Base-by-base conservation (phyloP, 1,140 invertebrate genomes). In the Bradysia coprophila region DNA sequence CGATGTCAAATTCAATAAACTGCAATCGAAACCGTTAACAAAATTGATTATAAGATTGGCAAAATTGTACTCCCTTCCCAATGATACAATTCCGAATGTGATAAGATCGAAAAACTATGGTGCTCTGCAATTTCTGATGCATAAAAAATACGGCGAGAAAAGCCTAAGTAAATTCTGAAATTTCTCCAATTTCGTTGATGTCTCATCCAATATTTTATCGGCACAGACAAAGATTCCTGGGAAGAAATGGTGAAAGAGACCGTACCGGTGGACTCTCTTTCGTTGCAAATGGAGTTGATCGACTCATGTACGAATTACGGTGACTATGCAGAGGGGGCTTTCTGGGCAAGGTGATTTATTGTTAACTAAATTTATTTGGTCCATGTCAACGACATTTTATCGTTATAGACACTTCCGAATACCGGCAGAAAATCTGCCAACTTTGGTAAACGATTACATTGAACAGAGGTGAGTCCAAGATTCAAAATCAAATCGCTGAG, bases 231-330 rank as follows among this genome's bases (percentile, higher is more conserved):
- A 40, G 50, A 47, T 15, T 73, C 74, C 48, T 80, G 71, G 62
- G 66, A 69, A 46, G 78, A 81, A 57, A 68, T 80, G 64, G 65
- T 69, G 0, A 63, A 63, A 45, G 72, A 78, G 44, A 64, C 67
- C 2, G 61, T 71, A n/a, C 61, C 63, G 16, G 53, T 62, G 23
- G 61, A 72, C 43, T 33, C 50, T 66, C 3, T 6, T 31, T 47
- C 43, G 6, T 46, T 79, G 5, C 68, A 74, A 49, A 41, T 60
- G 20, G 68, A 75, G 47, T 51, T 78, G 18, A 55, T 79, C 1
- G 45, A 36, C 15, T 57, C 59, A 37, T 48, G 77, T 10, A 47
- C 59, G 10, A 48, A 59, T 5, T 54, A 57, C 48, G 58, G 63
- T 13, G 72, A 74, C 45, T 18, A 51, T 9, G 48, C 59, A 11